phyloP scores from a whole-genome alignment of 92 coral and sea anemone species.

The Bergia sp. region DNA sequence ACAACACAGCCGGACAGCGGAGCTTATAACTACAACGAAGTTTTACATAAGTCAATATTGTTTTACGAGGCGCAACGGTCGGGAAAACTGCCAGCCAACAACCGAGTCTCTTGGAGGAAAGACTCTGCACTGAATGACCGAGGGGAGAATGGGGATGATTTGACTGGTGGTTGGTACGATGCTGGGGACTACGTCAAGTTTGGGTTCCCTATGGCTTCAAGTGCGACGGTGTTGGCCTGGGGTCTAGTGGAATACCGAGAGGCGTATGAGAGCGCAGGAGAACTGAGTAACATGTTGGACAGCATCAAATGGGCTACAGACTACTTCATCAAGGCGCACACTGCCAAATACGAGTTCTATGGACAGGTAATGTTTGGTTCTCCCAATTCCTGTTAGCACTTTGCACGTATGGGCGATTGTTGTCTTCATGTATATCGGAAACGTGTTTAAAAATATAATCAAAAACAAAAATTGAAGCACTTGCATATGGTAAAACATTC shows the following conservation, averaged over 20 bases:
- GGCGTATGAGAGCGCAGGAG: slow-evolving; percentile 82
- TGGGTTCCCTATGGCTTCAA: slow-evolving; percentile 96
- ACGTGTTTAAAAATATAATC: no score
- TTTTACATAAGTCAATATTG: slow-evolving; percentile 79
- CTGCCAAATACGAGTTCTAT: slow-evolving; percentile 73
- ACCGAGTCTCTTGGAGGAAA: slow-evolving; percentile 89
- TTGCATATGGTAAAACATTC: no score
- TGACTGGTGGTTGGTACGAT: slow-evolving; percentile 97
- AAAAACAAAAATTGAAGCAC: no score
- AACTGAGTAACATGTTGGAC: slow-evolving; percentile 65
- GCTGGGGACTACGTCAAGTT: slow-evolving; percentile 96
- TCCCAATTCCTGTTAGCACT: no score
- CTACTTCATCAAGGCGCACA: slow-evolving; percentile 94
- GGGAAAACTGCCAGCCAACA: slow-evolving; percentile 80
- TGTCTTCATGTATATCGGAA: no score
- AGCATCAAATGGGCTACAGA: slow-evolving; percentile 91
- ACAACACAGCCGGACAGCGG: slow-evolving; percentile 5
- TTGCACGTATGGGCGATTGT: no score
- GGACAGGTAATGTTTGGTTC: slow-evolving; percentile 67
- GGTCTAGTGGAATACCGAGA: slow-evolving; percentile 79
- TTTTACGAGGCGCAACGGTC: slow-evolving; percentile 98
- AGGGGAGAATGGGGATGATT: slow-evolving; percentile 72
- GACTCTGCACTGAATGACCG: slow-evolving; percentile 83
- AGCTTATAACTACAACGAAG: slow-evolving; percentile 69
- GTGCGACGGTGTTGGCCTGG: slow-evolving; percentile 86